A percentile compares a stretch with the other conserved stretches of the same genome.
Conservation (phyloP, 2,113 vertebrate species). For the Cyanoliseus patagonus region DNA sequence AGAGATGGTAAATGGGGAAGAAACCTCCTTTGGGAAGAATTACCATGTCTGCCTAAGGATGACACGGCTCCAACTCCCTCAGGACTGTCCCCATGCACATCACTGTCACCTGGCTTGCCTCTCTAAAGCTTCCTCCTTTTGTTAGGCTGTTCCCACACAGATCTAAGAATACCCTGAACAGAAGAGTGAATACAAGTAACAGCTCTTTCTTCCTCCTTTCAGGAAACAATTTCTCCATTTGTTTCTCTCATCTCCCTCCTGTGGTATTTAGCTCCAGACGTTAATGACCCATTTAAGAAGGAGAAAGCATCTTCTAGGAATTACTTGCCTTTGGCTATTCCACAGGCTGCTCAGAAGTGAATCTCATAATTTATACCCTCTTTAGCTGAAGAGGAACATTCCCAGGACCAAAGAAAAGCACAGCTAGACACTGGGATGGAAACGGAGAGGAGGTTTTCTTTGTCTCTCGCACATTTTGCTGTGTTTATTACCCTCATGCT, state of each 20-base stretch:
- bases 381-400: not conserved
- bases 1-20: not conserved
- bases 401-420: not conserved
- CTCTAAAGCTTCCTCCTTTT: slow-evolving; percentile 19
- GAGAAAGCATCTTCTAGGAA: not conserved
- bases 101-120: slow-evolving; percentile 3
- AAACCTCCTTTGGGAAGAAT: not conserved
- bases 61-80: not conserved
- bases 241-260: not conserved
- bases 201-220: slow-evolving; percentile 33
- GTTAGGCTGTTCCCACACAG: slow-evolving; percentile 24
- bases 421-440: not conserved
- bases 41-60: not conserved
- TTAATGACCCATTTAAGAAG: slow-evolving; percentile 9
- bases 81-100: not conserved
- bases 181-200: not conserved
- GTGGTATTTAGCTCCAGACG: not conserved
- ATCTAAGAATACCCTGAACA: slow-evolving; percentile 51
- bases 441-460: not conserved
- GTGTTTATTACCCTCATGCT: not conserved
- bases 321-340: not conserved
- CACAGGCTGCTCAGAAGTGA: not conserved
- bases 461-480: not conserved
- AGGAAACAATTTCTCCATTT: slow-evolving; percentile 25
- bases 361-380: not conserved